Evolutionary conservation across 1,140 invertebrate genomes (phyloP), one percentile per base, ranked within the genome.

Genomic region (Drosophila chauvacae): DNA sequence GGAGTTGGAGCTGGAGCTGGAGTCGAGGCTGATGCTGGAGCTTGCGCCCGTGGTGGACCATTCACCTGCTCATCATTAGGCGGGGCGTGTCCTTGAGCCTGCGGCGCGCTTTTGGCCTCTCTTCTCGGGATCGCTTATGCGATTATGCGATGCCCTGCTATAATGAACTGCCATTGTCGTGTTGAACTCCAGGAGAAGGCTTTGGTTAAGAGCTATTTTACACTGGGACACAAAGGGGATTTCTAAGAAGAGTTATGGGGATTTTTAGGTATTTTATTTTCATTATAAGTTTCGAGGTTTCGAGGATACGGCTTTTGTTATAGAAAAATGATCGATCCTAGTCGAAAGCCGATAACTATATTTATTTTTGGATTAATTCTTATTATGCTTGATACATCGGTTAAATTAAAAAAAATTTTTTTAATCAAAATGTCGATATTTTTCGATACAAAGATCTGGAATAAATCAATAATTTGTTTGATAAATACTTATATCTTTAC

Each of bases 11-110:
- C 4, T 10, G 45, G 2, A 16, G 28, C 26, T 26, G 26, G 4
- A 58, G 48, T 9, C 37, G 39, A 42, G 47, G 20, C 51, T 7
- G 26, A 9, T 44, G 33, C 44, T 59, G 60, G 16, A 68, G 59
- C 70, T 81, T 37, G 51, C 73, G 72, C 78, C 78, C 63, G 62
- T 74, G 70, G 60, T 63, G 64, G 66, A 77, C 72, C 81, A 70
- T 63, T 58, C 65, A 76, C 78, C 71, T 82, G 69, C 75, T 71
- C 82, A 84, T 87, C 80, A 87, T 83, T 87, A 87, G 69, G 68
- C 64, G 74, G 81, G 84, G 84, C 84, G 85, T 84, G 85, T 74
- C 85, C 77, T 73, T 76, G 65, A 33, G 85, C 85, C 84, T 64
- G 65, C 75, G 74, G 74, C 74, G 23, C 35, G 53, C 53, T 35